phyloP scores from a whole-genome alignment of 1,140 invertebrate genomes.

The Hesperophylax magnus region DNA sequence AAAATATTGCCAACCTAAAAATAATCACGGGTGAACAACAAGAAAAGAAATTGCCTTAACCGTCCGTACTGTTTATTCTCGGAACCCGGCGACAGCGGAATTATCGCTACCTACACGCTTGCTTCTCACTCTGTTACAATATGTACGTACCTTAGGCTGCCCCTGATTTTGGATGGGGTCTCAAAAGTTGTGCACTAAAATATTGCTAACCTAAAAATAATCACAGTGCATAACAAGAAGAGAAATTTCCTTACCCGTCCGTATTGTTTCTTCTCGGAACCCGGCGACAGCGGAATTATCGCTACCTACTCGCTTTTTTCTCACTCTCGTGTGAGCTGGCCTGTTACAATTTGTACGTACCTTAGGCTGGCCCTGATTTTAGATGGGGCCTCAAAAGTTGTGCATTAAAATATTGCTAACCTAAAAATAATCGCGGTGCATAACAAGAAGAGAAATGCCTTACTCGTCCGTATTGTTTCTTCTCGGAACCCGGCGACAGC shows the following conservation, averaged over 20 bases:
- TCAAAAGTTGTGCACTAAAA: too few species aligned
- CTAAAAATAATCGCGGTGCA: neutral
- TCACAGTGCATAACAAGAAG: neutral
- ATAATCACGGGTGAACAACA: neutral
- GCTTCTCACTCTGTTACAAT: too few species aligned
- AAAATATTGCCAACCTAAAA: neutral
- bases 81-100: neutral
- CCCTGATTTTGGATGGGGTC: too few species aligned
- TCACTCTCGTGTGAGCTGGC: too few species aligned
- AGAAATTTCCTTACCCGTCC: neutral
- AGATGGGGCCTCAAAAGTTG: too few species aligned
- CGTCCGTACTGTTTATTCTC: neutral
- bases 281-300: neutral
- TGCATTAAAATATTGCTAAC: too few species aligned
- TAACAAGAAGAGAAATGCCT: neutral
- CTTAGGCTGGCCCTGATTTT: too few species aligned
- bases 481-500: neutral
- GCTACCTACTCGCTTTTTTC: too few species aligned
- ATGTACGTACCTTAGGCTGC: too few species aligned
- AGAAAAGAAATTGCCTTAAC: neutral
- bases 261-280: neutral
- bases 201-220: neutral
- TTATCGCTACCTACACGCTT: too few species aligned
- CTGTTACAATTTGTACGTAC: too few species aligned
- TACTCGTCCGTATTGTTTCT: neutral